Conservation (phyloP, 2,888 invertebrate species). For the Thereva unica region DNA sequence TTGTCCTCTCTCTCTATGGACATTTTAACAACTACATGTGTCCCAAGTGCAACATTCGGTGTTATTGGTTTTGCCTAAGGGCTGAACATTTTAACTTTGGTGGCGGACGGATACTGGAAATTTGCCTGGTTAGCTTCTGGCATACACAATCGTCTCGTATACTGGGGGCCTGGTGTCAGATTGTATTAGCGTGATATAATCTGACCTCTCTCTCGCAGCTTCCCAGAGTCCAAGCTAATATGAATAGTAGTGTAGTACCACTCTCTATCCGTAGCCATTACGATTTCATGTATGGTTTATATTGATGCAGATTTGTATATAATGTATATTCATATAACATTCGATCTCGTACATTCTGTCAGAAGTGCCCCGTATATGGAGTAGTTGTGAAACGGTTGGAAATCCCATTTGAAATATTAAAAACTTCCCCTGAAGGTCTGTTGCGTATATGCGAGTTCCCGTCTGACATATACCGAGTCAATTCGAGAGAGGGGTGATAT, state of each 20-base stretch:
- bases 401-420: slow-evolving; percentile 17
- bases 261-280: background rate
- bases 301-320: too few species aligned
- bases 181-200: slow-evolving; percentile 30
- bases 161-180: slow-evolving; percentile 22
- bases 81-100: slow-evolving; percentile 7
- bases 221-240: background rate
- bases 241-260: slow-evolving; percentile 11
- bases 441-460: background rate
- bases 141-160: background rate
- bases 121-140: background rate
- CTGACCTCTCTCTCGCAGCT: slow-evolving; percentile 12
- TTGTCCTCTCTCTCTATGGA: slow-evolving; percentile 1
- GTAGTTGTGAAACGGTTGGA: background rate
- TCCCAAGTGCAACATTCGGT: slow-evolving; percentile 22
- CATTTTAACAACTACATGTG: slow-evolving; percentile 14
- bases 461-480: background rate
- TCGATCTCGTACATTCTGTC: too few species aligned
- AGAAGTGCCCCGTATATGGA: background rate
- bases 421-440: slow-evolving; percentile 16
- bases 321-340: too few species aligned
- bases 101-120: background rate
- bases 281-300: too few species aligned
- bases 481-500: slow-evolving; percentile 8
- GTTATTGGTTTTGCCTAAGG: slow-evolving; percentile 30